Evolutionary conservation across 2,888 invertebrate species (phyloP).

Genomic region (Lumbricus terrestris): DNA sequence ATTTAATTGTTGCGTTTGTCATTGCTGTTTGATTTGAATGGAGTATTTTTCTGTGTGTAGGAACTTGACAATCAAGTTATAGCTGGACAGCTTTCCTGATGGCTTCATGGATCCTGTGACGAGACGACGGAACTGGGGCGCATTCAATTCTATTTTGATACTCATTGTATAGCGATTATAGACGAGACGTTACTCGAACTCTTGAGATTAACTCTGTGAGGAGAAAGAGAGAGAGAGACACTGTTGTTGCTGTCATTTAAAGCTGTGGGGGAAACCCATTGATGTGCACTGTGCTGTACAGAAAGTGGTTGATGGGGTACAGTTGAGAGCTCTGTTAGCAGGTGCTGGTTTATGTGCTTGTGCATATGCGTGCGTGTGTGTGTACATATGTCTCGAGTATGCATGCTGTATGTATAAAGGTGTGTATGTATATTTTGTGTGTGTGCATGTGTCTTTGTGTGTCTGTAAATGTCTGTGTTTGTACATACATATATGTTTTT

Average conservation of each 20-base stretch:
- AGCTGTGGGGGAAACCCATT: neutral
- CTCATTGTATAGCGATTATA: neutral
- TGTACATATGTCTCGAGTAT: too few species aligned
- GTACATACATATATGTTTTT: conserved; percentile 15
- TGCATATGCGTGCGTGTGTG: too few species aligned
- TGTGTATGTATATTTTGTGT: too few species aligned
- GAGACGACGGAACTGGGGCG: neutral
- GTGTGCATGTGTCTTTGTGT: too few species aligned
- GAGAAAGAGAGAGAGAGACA: too few species aligned
- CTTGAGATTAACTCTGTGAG: neutral
- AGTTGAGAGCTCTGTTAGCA: neutral
- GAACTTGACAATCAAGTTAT: conserved; percentile 3
- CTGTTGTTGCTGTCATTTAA: neutral
- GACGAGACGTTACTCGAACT: neutral
- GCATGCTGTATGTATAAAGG: too few species aligned
- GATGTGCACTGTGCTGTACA: too few species aligned
- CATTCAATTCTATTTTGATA: conserved; percentile 3
- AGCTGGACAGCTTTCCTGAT: neutral
- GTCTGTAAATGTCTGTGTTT: too few species aligned
- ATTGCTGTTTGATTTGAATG: neutral
- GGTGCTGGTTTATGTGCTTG: neutral
- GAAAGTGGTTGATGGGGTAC: neutral
- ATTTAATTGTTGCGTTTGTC: too few species aligned
- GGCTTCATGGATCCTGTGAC: neutral
- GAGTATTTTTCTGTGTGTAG: neutral